phyloP scores from a whole-genome alignment of 2,888 invertebrate genomes.

The Notodonta dromedarius region DNA sequence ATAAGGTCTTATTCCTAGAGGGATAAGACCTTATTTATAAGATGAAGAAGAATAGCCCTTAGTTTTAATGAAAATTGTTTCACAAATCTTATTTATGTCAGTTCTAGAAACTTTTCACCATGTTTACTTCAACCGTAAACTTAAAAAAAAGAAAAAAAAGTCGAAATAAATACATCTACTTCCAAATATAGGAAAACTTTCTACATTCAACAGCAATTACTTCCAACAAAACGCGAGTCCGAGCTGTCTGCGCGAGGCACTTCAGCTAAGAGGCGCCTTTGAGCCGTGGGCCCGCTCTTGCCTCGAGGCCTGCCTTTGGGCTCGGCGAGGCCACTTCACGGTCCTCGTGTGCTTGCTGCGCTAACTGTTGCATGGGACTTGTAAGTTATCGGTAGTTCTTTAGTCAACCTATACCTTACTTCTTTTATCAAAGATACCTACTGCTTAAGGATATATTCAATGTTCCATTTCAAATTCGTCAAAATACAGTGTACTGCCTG shows the following conservation, averaged over 20 bases:
- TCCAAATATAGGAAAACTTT: slow-evolving; percentile 24
- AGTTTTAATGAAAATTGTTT: too few relatives aligned
- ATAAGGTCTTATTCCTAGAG: too few relatives aligned
- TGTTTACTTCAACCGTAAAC: neutral
- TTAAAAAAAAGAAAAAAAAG: neutral
- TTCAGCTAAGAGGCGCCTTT: slow-evolving; percentile 36
- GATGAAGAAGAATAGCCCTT: too few relatives aligned
- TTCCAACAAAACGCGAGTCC: slow-evolving; percentile 42
- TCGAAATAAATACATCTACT: slow-evolving; percentile 5
- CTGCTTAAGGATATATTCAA: too few relatives aligned
- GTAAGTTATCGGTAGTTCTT: slow-evolving; percentile 37
- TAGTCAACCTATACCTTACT: slow-evolving; percentile 3
- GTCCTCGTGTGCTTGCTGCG: slow-evolving; percentile 31
- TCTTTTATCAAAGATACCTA: too few relatives aligned
- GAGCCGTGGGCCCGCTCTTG: slow-evolving; percentile 22
- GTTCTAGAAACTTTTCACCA: too few relatives aligned
- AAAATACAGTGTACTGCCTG: too few relatives aligned
- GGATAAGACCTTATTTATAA: too few relatives aligned
- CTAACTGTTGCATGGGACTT: slow-evolving; percentile 48
- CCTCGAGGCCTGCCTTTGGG: slow-evolving; percentile 40
- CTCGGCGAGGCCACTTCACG: slow-evolving; percentile 39
- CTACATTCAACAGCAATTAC: slow-evolving; percentile 44
- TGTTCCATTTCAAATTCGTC: too few relatives aligned
- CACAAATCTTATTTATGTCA: too few relatives aligned
- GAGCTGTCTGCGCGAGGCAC: slow-evolving; percentile 42